A percentile compares a stretch with the other conserved stretches of the same genome.
These are phyloP conservation scores for Chymomyza procnemis DNA, from an alignment of 2,888 invertebrate genomes.

Conservation along the genomic window DNA sequence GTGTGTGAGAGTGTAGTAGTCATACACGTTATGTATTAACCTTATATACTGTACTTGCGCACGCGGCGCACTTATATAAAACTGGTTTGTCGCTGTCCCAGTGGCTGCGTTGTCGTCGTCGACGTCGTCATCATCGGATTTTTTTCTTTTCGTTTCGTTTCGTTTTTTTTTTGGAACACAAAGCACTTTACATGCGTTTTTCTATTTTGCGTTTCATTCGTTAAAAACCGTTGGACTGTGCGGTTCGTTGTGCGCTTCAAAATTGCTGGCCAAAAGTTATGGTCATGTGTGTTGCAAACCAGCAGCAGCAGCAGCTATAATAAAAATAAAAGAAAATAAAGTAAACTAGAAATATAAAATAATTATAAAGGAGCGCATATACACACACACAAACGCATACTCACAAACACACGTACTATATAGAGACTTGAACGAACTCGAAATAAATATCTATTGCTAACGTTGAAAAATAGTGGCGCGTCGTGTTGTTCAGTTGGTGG, in stretches of 20 bases:
- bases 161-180: slow-evolving; percentile 30
- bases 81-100: slow-evolving; percentile 61
- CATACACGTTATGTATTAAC: slow-evolving; percentile 33
- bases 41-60: slow-evolving; percentile 61
- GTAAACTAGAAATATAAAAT: slow-evolving; percentile 34
- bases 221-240: slow-evolving; percentile 71
- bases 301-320: slow-evolving; percentile 12
- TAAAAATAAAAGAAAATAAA: too few relatives aligned
- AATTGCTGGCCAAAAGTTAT: slow-evolving; percentile 10
- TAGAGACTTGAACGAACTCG: slow-evolving; percentile 17
- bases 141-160: slow-evolving; percentile 24
- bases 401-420: too few relatives aligned
- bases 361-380: slow-evolving; percentile 51
- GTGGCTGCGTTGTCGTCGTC: slow-evolving; percentile 38
- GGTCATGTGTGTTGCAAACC: slow-evolving; percentile 33
- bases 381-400: slow-evolving; percentile 4
- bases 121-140: too few relatives aligned
- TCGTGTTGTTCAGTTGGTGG: slow-evolving; percentile 41
- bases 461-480: slow-evolving; percentile 62
- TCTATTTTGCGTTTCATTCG: slow-evolving; percentile 77
- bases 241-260: slow-evolving; percentile 71
- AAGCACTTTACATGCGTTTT: slow-evolving; percentile 70
- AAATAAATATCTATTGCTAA: slow-evolving; percentile 58
- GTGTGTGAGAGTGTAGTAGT: slow-evolving; percentile 5
- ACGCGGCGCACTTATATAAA: slow-evolving; percentile 55